Percentiles rank a stretch among this genome's conserved stretches.
These are phyloP conservation scores for Harlomillsia oculata DNA, from an alignment of 1,140 invertebrate genomes.

Conservation along the genomic window DNA sequence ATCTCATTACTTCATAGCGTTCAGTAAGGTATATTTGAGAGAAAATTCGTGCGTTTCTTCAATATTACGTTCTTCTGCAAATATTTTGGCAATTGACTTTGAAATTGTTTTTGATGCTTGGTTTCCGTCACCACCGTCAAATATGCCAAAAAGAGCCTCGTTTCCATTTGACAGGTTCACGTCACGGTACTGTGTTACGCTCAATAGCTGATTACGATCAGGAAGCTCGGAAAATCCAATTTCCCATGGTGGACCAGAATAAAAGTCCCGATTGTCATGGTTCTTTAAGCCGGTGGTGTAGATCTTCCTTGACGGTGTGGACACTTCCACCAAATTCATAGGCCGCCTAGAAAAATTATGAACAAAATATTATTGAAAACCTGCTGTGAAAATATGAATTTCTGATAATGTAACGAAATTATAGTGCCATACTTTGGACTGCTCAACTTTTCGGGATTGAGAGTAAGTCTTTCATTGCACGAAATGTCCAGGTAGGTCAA, in stretches of 20 bases:
- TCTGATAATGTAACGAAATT: not conserved
- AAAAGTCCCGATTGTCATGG: constrained; percentile 35
- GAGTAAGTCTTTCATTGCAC: constrained; percentile 54
- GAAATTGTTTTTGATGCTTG: constrained; percentile 57
- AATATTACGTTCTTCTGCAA: constrained; percentile 65
- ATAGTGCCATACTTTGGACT: constrained; percentile 27
- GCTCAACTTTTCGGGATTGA: constrained; percentile 30
- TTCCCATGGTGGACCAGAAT: constrained; percentile 35
- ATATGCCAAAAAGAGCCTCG: constrained; percentile 69
- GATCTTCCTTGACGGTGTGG: constrained; percentile 38
- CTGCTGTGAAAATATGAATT: not conserved
- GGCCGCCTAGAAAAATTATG: constrained; percentile 44
- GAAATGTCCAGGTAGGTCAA: constrained; percentile 75
- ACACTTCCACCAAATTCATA: constrained; percentile 70
- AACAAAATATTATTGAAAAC: constrained; percentile 1
- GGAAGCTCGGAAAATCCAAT: constrained; percentile 77
- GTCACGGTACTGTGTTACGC: constrained; percentile 63
- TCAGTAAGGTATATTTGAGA: constrained; percentile 59
- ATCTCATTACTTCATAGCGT: constrained; percentile 30
- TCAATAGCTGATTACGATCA: constrained; percentile 53
- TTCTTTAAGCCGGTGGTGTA: constrained; percentile 6
- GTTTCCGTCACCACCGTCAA: constrained; percentile 59
- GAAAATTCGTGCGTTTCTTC: constrained; percentile 69
- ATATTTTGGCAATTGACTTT: constrained; percentile 60
- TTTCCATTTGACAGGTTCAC: constrained; percentile 60